These are phyloP conservation scores for Notolabrus celidotus DNA, from an alignment of 2,797 vertebrate genomes.

Conservation along the genomic window DNA sequence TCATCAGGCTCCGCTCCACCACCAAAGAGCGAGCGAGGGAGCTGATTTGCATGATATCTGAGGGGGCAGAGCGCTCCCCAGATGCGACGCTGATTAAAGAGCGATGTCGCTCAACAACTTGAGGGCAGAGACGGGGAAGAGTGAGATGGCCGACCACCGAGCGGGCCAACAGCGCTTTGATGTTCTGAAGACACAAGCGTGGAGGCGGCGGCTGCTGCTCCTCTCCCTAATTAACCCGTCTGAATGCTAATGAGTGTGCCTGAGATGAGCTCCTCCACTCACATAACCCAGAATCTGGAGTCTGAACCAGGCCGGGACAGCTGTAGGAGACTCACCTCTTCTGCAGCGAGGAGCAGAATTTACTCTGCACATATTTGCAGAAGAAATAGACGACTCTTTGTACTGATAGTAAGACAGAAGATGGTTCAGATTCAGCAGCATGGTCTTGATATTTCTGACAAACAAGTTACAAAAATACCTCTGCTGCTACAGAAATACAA, in stretches of 20 bases:
- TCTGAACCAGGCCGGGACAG: neutral
- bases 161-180: slow-evolving; percentile 59
- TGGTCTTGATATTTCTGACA: too few species aligned
- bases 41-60: slow-evolving; percentile 74
- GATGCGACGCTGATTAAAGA: slow-evolving; percentile 78
- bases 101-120: slow-evolving; percentile 62
- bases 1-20: slow-evolving; percentile 20
- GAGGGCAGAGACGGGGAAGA: slow-evolving; percentile 54
- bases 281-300: neutral
- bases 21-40: slow-evolving; percentile 13
- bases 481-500: too few species aligned
- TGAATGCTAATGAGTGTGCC: slow-evolving; percentile 55
- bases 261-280: slow-evolving; percentile 34
- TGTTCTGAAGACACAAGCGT: slow-evolving; percentile 55
- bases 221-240: slow-evolving; percentile 67
- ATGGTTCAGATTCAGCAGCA: too few species aligned
- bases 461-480: too few species aligned
- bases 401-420: neutral
- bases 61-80: slow-evolving; percentile 56
- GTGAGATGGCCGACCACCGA: slow-evolving; percentile 62
- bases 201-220: slow-evolving; percentile 45
- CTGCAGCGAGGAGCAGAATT: neutral
- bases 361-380: neutral
- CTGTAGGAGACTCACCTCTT: neutral
- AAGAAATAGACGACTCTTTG: neutral